Conservation (phyloP, 2,888 invertebrate genomes). For the Microchrysa polita region DNA sequence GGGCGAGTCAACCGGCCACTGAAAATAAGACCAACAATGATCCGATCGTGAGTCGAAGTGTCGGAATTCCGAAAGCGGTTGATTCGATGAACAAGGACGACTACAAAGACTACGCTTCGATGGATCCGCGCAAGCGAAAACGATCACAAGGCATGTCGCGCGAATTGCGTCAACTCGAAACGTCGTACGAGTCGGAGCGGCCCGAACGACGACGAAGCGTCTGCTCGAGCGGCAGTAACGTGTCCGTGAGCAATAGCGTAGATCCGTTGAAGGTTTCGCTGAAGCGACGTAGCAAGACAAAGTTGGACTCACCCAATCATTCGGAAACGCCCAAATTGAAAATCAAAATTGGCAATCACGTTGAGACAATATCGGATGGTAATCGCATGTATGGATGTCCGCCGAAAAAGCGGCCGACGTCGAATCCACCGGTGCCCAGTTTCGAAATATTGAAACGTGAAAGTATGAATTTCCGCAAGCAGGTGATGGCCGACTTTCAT, state of each 20-base stretch:
- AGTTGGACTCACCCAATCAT: slow-evolving; percentile 50
- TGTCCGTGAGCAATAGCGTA: slow-evolving; percentile 60
- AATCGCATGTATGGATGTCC: slow-evolving; percentile 70
- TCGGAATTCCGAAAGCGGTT: slow-evolving; percentile 82
- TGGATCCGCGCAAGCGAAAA: slow-evolving; percentile 76
- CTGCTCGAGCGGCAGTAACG: slow-evolving; percentile 63
- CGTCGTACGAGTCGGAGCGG: slow-evolving; percentile 67
- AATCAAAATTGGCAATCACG: slow-evolving; percentile 76
- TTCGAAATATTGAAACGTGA: slow-evolving; percentile 84
- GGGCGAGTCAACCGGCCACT: slow-evolving; percentile 67
- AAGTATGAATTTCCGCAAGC: slow-evolving; percentile 86
- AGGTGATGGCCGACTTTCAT: slow-evolving; percentile 85
- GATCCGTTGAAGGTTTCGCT: slow-evolving; percentile 58
- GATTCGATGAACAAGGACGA: slow-evolving; percentile 90
- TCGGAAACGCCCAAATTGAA: slow-evolving; percentile 72
- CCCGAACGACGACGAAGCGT: slow-evolving; percentile 67
- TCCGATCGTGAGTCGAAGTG: slow-evolving; percentile 67
- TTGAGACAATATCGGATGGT: slow-evolving; percentile 56
- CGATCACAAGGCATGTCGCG: slow-evolving; percentile 67
- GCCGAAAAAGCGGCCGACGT: slow-evolving; percentile 81
- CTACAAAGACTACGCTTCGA: slow-evolving; percentile 74
- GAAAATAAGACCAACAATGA: slow-evolving; percentile 58
- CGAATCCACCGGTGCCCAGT: slow-evolving; percentile 71
- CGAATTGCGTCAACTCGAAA: slow-evolving; percentile 73
- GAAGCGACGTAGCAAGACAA: slow-evolving; percentile 62